Base-by-base conservation (phyloP, 2,113 vertebrate species). In the Laterallus jamaicensis region DNA sequence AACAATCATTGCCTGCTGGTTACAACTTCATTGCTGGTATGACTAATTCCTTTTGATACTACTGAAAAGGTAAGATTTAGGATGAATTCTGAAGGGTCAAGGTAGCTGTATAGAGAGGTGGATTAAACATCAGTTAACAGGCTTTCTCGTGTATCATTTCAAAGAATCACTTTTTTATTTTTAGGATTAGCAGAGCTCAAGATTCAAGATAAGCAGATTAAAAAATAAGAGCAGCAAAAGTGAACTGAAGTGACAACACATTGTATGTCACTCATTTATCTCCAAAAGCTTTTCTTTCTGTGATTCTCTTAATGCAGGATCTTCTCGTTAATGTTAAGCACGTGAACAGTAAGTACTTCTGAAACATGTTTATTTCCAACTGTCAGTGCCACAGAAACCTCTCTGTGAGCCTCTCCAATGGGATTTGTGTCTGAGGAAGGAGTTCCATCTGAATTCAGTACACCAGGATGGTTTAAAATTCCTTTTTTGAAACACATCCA, bases 331-430 rank as follows among this genome's bases (percentile, higher is more conserved):
- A 42, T 2, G 8, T 17, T 86, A 88, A 68, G 50, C 44, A 44
- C 3, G 69, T 86, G 66, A 93, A 94, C 88, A 94, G 35, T 93
- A 97, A 92, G 88, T 70, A 93, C 91, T 95, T 88, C 90, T 95
- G 90, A 96, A 96, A 97, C 76, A 90, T 86, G 50, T 90, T 97
- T 83, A 91, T 95, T 92, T 93, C 92, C 76, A 78, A 39, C 87
- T 97, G 85, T 91, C 92, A 94, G 58, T 90, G 73, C 59, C 93
- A 73, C 81, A 64, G 82, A 96, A 92, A 91, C 79, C 84, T 52
- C 77, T 52, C 86, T 35, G 42, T 7, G 21, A 70, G 52, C 7
- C 35, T 82, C 81, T 95, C 88, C 15, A 3, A 73, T 75, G 97
- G 97, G 95, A 95, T 78, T 83, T 5, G 1, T 19, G 67, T 28